Percentiles rank a stretch among this genome's conserved stretches.
These are phyloP conservation scores for Volucella inflata DNA, from an alignment of 2,888 invertebrate genomes.

Conservation along the genomic window DNA sequence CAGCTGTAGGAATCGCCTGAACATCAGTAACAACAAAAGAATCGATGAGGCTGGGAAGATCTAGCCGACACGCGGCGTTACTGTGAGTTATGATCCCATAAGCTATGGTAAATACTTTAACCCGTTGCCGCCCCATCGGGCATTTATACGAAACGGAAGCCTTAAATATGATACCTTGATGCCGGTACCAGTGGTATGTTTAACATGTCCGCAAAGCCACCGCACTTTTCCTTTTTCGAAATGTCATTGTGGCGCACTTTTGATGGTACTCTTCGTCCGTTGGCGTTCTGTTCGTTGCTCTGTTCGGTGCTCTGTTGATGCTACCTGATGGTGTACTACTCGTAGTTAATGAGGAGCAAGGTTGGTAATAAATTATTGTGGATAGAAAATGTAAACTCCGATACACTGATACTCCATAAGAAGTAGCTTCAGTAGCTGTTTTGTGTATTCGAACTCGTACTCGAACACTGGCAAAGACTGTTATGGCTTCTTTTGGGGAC, in stretches of 20 bases:
- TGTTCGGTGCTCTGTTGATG: neutral
- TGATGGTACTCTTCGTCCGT: neutral
- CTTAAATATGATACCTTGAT: conserved; percentile 48
- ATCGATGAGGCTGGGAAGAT: conserved; percentile 24
- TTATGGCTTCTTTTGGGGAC: conserved; percentile 51
- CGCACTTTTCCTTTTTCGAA: conserved; percentile 33
- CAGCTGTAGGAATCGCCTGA: conserved; percentile 16
- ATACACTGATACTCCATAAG: neutral
- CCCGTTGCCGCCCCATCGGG: conserved; percentile 36
- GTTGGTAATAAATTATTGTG: conserved; percentile 61
- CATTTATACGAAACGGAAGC: conserved; percentile 68
- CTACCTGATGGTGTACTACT: neutral
- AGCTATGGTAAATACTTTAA: neutral
- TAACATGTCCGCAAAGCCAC: conserved; percentile 11
- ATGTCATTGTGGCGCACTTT: conserved; percentile 43
- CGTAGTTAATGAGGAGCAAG: conserved; percentile 68
- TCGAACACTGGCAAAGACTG: conserved; percentile 2
- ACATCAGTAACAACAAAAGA: conserved; percentile 41
- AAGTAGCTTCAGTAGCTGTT: neutral
- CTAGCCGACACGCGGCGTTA: conserved; percentile 36
- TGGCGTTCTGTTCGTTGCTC: neutral
- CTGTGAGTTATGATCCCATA: conserved; percentile 52
- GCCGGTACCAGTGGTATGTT: conserved; percentile 26
- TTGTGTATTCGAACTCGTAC: neutral
- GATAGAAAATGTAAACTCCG: conserved; percentile 34